Evolutionary conservation across 2,888 invertebrate genomes (phyloP).

Genomic region (Poecilobothrus nobilitatus): DNA sequence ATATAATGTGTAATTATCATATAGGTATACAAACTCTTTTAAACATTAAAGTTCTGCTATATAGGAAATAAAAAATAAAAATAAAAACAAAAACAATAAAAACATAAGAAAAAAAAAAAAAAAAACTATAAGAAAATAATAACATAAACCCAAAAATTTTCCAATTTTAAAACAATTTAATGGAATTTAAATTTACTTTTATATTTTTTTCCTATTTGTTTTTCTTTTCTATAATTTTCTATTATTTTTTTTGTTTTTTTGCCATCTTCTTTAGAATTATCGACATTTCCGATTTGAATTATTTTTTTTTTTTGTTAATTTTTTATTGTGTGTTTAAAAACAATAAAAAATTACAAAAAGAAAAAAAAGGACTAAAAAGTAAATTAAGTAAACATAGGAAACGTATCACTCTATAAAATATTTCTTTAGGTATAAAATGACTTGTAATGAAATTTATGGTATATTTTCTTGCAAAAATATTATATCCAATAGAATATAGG

Average conservation of each 20-base stretch:
- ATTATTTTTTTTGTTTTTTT: not conserved
- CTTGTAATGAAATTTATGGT: too few species aligned
- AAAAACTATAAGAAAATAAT: not conserved
- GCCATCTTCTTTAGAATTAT: not conserved
- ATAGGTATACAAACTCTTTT: too few species aligned
- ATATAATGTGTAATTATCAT: too few species aligned
- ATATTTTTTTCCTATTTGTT: too few species aligned
- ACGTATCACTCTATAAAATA: not conserved
- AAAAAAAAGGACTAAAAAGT: not conserved
- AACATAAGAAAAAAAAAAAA: not conserved
- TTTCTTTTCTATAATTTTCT: not conserved
- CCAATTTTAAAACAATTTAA: slow-evolving; percentile 1
- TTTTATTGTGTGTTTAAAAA: too few species aligned
- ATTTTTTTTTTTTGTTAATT: not conserved
- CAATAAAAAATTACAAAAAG: not conserved
- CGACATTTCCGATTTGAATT: not conserved
- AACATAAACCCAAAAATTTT: not conserved
- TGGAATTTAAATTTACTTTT: not conserved
- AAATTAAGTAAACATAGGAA: not conserved
- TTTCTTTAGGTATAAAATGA: not conserved
- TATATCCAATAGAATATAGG: too few species aligned
- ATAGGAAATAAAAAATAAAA: not conserved
- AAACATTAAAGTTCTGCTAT: too few species aligned
- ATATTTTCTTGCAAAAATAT: too few species aligned
- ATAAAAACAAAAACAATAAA: not conserved